A percentile compares a stretch with the other conserved stretches of the same genome.
Evolutionary conservation across 1,140 invertebrate species (phyloP).

Genomic region (Aphaenogaster floridana): DNA sequence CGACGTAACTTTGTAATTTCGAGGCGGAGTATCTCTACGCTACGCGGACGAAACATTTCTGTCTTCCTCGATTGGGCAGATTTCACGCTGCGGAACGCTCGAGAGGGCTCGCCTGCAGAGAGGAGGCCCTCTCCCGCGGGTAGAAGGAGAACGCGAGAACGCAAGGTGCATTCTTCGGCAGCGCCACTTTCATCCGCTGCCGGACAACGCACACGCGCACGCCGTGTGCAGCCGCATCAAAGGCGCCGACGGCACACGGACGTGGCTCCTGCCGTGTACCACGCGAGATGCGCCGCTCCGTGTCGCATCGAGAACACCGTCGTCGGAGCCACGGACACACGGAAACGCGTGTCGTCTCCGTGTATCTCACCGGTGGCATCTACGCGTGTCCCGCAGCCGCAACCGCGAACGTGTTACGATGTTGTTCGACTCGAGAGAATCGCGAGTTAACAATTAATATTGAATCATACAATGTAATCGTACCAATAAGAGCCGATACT

Average conservation of each 20-base stretch:
- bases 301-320: constrained; percentile 28
- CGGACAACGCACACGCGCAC: constrained; percentile 50
- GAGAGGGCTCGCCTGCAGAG: background rate
- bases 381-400: constrained; percentile 23
- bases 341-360: constrained; percentile 46
- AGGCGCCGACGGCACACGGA: constrained; percentile 65
- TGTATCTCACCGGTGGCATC: constrained; percentile 58
- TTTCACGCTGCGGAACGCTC: constrained; percentile 37
- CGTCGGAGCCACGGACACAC: background rate
- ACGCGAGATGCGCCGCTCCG: constrained; percentile 28
- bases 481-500: too few species aligned
- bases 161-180: constrained; percentile 73
- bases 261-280: constrained; percentile 36
- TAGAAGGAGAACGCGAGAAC: constrained; percentile 31
- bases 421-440: background rate
- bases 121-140: background rate
- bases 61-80: constrained; percentile 26
- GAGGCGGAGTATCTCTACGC: background rate
- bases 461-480: too few species aligned
- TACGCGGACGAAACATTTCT: constrained; percentile 3
- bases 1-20: constrained; percentile 1
- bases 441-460: background rate
- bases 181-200: constrained; percentile 58
- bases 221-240: constrained; percentile 66
- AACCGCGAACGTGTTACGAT: constrained; percentile 10